Evolutionary conservation across 2,888 invertebrate species (phyloP), one percentile per base, ranked within the genome.

Genomic region (Dicranocentrus wangi): DNA sequence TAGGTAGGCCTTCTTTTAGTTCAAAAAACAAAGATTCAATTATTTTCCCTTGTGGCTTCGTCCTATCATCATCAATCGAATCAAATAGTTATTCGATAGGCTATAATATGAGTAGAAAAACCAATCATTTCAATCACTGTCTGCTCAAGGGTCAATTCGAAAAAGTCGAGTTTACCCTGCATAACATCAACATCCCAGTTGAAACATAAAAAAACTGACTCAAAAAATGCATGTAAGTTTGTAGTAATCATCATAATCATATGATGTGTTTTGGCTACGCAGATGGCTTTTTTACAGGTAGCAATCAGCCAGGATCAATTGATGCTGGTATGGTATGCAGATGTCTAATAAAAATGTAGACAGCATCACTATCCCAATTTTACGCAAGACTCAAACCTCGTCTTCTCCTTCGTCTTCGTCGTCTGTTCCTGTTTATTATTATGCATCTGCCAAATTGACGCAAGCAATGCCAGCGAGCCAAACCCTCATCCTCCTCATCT

Each of bases 101-200:
- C 27, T 47, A 61, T 47, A 47, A 47, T 47, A 66, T 27, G 47
- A 27, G 47, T 3, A 47, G 23, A 55, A 55, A 55, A 42, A 70
- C 61, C 61, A 72, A 61, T 72, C 72, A 72, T 61, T 73, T 53
- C 73, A 73, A 73, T 73, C 65, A 73, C 19, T 72, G 23, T 5
- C 13, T 63, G 65, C 65, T 65, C 65, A 65, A 55, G 65, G 76
- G 76, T 76, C 76, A 76, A 51, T 53, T 17, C 53, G 1, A 73
- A 68, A 77, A 76, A 66, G 55, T 75, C 76, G 68, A 68, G 76
- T 76, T 65, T 75, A 65, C 32, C 32, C 32, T 32, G 3, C 32
- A 32, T 32, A 32, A 32, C 10, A 32, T 32, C 5, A n/a, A n/a
- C n/a, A n/a, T n/a, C n/a, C n/a, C n/a, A n/a, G n/a, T n/a, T n/a